phyloP scores from a whole-genome alignment of 2,797 vertebrate genomes.

The Trematomus bernacchii region DNA sequence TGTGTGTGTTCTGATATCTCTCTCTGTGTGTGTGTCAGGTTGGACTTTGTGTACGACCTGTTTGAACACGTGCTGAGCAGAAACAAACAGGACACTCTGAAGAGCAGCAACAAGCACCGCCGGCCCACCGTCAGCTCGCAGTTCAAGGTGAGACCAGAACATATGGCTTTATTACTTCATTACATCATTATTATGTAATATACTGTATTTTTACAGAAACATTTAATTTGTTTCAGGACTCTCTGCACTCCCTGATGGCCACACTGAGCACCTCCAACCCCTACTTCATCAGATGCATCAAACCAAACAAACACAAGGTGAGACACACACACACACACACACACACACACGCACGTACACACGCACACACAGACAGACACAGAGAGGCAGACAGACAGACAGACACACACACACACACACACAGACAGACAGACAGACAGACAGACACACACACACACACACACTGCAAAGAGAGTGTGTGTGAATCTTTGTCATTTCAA shows the following conservation, averaged over 20 bases:
- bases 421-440: no score
- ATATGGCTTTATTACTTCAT: no score
- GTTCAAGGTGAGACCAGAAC: conserved; percentile 89
- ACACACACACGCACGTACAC: no score
- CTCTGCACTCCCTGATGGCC: conserved; percentile 96
- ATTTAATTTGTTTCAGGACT: conserved; percentile 80
- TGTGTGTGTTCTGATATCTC: neutral
- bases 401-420: no score
- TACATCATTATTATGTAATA: no score
- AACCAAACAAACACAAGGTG: conserved; percentile 96
- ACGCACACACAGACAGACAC: no score
- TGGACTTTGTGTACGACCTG: conserved; percentile 98
- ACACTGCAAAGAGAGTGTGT: conserved; percentile 7
- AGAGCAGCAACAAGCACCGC: conserved; percentile 91
- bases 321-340: conserved; percentile 22
- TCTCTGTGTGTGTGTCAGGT: conserved; percentile 71
- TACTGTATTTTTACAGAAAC: no score
- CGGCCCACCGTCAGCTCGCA: conserved; percentile 96
- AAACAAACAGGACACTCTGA: conserved; percentile 93
- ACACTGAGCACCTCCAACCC: conserved; percentile 92
- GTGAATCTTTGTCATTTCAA: conserved; percentile 39
- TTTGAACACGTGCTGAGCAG: conserved; percentile 93
- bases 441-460: conserved; percentile 15
- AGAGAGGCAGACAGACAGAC: no score
- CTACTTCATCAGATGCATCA: conserved; percentile 97